Conservation (phyloP, 2,888 invertebrate genomes). For the Onchidella celtica region DNA sequence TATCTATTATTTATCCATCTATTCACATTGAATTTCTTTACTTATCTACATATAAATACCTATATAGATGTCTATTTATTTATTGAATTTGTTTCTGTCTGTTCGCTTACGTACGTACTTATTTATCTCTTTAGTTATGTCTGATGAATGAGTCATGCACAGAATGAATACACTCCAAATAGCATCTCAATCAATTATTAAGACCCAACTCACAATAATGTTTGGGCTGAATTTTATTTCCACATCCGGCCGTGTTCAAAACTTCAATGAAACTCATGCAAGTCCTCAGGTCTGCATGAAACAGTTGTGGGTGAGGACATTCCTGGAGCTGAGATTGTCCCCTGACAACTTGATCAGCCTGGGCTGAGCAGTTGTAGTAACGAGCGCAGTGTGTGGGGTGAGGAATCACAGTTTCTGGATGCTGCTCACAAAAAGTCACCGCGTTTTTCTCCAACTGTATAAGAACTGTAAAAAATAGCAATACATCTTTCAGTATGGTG, state of each 20-base stretch:
- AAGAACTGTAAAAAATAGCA: constrained; percentile 28
- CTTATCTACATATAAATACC: too few species aligned
- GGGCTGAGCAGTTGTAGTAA: constrained; percentile 63
- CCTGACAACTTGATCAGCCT: not conserved
- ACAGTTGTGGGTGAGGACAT: constrained; percentile 65
- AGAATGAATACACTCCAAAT: too few species aligned
- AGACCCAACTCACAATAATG: constrained; percentile 44
- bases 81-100: too few species aligned
- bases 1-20: too few species aligned
- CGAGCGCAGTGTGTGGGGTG: constrained; percentile 66
- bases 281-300: constrained; percentile 57
- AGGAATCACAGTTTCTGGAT: constrained; percentile 60
- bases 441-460: constrained; percentile 28
- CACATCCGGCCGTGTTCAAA: constrained; percentile 37
- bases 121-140: too few species aligned
- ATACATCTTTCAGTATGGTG: not conserved
- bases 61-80: too few species aligned
- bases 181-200: too few species aligned
- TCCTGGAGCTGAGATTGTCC: constrained; percentile 52
- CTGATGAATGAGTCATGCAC: too few species aligned
- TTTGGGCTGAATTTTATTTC: constrained; percentile 30
- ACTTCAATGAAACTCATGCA: constrained; percentile 62
- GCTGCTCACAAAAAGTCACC: constrained; percentile 57
- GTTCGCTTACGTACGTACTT: too few species aligned
- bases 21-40: too few species aligned